Evolutionary conservation across 2,888 invertebrate genomes (phyloP).

Genomic region (Catonia carolina): DNA sequence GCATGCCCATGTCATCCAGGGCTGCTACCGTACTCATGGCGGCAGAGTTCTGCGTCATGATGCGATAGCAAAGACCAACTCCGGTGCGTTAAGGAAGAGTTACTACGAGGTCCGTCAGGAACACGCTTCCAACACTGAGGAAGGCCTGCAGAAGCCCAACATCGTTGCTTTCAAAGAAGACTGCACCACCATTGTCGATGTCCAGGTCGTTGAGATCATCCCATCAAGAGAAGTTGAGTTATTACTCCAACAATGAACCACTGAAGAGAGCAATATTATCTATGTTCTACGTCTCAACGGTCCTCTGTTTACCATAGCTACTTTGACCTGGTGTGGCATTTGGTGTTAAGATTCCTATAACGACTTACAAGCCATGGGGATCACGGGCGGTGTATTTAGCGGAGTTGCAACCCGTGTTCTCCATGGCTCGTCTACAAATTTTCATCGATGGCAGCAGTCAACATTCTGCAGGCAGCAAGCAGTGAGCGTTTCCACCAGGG

Average conservation of each 20-base stretch:
- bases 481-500: too few relatives aligned
- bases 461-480: too few relatives aligned
- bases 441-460: conserved; percentile 4
- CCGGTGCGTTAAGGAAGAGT: not conserved
- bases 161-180: not conserved
- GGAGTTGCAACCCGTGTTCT: conserved; percentile 25
- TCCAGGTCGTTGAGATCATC: not conserved
- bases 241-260: not conserved
- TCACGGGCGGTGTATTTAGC: conserved; percentile 31
- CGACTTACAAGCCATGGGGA: conserved; percentile 15
- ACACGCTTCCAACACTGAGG: not conserved
- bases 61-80: not conserved
- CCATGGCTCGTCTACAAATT: conserved; percentile 16
- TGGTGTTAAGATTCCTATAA: not conserved
- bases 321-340: conserved; percentile 10
- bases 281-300: not conserved
- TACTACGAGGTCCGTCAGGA: not conserved
- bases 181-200: conserved; percentile 1
- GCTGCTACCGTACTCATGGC: conserved; percentile 39
- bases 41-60: conserved; percentile 38
- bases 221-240: not conserved
- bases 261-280: not conserved
- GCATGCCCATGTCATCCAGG: conserved; percentile 38
- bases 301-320: not conserved
- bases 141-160: conserved; percentile 5